Conservation (phyloP, 2,888 invertebrate species). For the Yponomeuta malinellus region DNA sequence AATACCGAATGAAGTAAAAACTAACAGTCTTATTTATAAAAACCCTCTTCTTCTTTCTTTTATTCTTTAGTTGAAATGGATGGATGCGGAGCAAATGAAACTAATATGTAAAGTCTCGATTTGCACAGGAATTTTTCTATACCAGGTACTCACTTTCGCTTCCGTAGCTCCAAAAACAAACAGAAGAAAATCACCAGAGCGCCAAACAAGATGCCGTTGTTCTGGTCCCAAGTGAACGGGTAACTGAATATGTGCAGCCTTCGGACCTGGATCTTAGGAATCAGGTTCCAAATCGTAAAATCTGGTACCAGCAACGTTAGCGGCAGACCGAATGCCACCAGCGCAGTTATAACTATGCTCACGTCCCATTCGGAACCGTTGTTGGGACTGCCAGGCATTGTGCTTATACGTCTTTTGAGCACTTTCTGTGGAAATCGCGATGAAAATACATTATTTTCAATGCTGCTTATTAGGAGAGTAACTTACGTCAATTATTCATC, state of each 20-base stretch:
- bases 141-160: conserved; percentile 46
- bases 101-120: too few species aligned
- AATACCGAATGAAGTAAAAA: too few species aligned
- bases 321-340: conserved; percentile 53
- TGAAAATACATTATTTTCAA: not conserved
- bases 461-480: not conserved
- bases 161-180: conserved; percentile 56
- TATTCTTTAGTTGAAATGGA: too few species aligned
- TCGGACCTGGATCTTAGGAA: conserved; percentile 52
- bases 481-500: too few species aligned
- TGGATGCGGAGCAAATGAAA: too few species aligned
- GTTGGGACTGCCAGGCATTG: conserved; percentile 13
- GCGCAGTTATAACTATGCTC: conserved; percentile 23
- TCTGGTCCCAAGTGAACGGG: conserved; percentile 48
- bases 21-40: too few species aligned
- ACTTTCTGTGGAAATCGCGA: not conserved
- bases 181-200: conserved; percentile 48
- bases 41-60: too few species aligned
- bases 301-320: conserved; percentile 52
- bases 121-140: not conserved
- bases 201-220: conserved; percentile 40
- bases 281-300: conserved; percentile 53
- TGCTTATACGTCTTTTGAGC: not conserved
- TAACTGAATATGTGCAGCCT: conserved; percentile 46
- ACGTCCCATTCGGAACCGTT: conserved; percentile 25